Conservation (phyloP, 53 echinoderm and acorn worm species). For the Apostichopus leukothele region DNA sequence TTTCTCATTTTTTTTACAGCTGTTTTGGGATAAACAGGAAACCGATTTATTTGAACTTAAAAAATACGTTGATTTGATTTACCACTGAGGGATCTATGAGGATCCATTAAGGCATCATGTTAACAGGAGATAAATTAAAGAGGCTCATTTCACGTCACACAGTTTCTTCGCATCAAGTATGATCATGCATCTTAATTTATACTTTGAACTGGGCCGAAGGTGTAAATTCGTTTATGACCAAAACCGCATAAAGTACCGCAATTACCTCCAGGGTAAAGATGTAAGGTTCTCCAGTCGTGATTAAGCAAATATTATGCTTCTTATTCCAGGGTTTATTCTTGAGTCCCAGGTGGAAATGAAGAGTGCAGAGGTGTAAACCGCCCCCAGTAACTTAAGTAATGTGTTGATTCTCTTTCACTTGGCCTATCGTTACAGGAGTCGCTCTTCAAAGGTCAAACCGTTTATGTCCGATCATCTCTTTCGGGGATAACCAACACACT, state of each 20-base stretch:
- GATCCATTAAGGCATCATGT: conserved; percentile 5
- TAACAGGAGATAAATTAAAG: conserved; percentile 4
- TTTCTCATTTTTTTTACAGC: not conserved
- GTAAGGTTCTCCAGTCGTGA: not conserved
- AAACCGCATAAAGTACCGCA: not conserved
- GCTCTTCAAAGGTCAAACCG: not conserved
- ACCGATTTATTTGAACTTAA: not conserved
- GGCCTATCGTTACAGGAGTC: not conserved
- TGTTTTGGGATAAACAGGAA: not conserved
- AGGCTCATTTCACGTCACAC: not conserved
- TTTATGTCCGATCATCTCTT: not conserved
- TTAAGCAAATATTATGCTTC: conserved; percentile 29
- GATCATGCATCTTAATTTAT: conserved; percentile 5
- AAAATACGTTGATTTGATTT: not conserved
- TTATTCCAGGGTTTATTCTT: not conserved
- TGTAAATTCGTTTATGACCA: conserved; percentile 4
- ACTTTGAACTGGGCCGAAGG: conserved; percentile 11
- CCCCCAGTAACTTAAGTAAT: not conserved
- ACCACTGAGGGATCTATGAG: not conserved
- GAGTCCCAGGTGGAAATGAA: conserved; percentile 17
- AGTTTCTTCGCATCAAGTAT: not conserved
- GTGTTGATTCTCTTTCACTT: not conserved
- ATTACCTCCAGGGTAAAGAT: not conserved
- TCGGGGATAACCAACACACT: not conserved
- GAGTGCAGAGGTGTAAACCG: not conserved